These are phyloP conservation scores for Oryzias dopingdopingensis DNA, from an alignment of 2,797 vertebrate genomes.

Conservation along the genomic window DNA sequence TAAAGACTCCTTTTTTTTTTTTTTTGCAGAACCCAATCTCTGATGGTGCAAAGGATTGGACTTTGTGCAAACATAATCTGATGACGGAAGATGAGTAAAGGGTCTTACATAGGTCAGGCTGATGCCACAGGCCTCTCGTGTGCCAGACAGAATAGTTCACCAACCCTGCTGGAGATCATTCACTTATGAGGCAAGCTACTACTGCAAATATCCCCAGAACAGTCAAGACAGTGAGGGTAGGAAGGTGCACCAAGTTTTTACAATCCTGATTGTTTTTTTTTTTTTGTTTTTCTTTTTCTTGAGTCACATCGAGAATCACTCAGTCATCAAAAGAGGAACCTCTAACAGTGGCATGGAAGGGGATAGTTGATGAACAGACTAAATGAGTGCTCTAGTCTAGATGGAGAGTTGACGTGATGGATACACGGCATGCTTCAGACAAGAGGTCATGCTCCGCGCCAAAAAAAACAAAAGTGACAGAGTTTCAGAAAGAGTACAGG, in stretches of 20 bases:
- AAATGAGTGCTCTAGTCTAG: slow-evolving; percentile 83
- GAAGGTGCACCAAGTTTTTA: slow-evolving; percentile 76
- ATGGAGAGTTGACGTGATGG: slow-evolving; percentile 67
- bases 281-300: slow-evolving; percentile 47
- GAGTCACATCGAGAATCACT: slow-evolving; percentile 58
- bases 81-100: slow-evolving; percentile 72
- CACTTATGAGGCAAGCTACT: slow-evolving; percentile 75
- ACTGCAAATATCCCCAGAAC: slow-evolving; percentile 73
- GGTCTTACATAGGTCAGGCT: slow-evolving; percentile 84
- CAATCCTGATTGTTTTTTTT: slow-evolving; percentile 67
- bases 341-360: slow-evolving; percentile 85
- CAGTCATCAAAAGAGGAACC: slow-evolving; percentile 87
- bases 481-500: slow-evolving; percentile 49
- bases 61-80: slow-evolving; percentile 44
- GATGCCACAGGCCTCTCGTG: slow-evolving; percentile 84
- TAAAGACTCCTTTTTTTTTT: slow-evolving; percentile 35
- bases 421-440: slow-evolving; percentile 83
- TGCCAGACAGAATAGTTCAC: slow-evolving; percentile 82
- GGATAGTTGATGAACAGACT: slow-evolving; percentile 81
- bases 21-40: slow-evolving; percentile 35
- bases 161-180: slow-evolving; percentile 78
- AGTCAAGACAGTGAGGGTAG: slow-evolving; percentile 81
- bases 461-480: slow-evolving; percentile 76
- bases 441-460: slow-evolving; percentile 83
- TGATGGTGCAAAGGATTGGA: slow-evolving; percentile 10